Evolutionary conservation across 2,797 vertebrate species (phyloP).

Genomic region (Enteromius radiatus): DNA sequence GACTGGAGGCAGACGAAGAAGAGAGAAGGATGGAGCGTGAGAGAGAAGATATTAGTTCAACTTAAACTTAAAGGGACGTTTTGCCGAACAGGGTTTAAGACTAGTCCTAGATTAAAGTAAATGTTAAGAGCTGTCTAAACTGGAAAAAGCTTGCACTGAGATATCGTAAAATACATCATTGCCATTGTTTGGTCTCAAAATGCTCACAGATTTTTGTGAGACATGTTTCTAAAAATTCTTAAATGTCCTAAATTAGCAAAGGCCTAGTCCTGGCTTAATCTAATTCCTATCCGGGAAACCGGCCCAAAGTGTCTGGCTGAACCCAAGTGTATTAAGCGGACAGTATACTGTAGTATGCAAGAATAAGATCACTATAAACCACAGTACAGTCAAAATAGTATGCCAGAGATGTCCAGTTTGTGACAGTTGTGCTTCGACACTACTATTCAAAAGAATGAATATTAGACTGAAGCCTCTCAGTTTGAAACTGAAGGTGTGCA

Average conservation of each 20-base stretch:
- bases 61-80: background rate
- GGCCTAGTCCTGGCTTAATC: too few relatives aligned
- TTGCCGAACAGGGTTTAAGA: too few relatives aligned
- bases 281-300: too few relatives aligned
- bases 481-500: background rate
- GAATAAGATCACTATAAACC: background rate
- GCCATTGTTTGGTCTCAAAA: too few relatives aligned
- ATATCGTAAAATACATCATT: too few relatives aligned
- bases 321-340: background rate
- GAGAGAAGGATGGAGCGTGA: background rate
- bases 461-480: background rate
- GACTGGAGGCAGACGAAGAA: constrained; percentile 5
- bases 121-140: too few relatives aligned
- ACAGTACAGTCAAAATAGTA: background rate
- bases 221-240: too few relatives aligned
- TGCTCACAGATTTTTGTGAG: too few relatives aligned
- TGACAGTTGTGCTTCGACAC: background rate
- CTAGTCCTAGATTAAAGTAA: too few relatives aligned
- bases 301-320: constrained; percentile 5
- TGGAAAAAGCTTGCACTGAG: too few relatives aligned
- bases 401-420: background rate
- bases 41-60: constrained; percentile 19
- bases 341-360: background rate
- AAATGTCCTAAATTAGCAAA: too few relatives aligned
- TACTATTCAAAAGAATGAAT: background rate